Base-by-base conservation (phyloP, 2,113 vertebrate species). In the Amblyornis subalaris region DNA sequence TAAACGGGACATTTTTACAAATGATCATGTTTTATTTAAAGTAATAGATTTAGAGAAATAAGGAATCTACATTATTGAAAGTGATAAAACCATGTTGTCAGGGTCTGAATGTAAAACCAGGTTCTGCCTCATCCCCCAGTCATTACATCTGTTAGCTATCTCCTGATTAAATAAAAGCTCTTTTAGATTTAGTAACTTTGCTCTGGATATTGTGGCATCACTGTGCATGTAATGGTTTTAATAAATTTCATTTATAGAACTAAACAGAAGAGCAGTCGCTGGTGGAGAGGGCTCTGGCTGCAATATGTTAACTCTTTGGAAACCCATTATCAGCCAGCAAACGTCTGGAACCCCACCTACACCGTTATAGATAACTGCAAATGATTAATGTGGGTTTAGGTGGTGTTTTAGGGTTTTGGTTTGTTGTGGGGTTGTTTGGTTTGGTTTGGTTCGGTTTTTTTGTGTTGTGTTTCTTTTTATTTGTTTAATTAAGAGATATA, bases 91-190 rank as follows among this genome's bases (percentile, higher is more conserved):
- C 35, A 19, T 44, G 53, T 84, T 96, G 90, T 88, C 78, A 82
- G 66, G 19, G 36, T 51, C 82, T 76, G 40, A 86, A 84, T 88
- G 82, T 79, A 87, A 95, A 97, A 93, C 48, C 74, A 94, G 89
- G 92, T 95, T 96, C 64, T 3, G 57, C 88, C 82, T 95, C 95
- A 95, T 85, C 71, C 89, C 44, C 38, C 29, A 75, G 80, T 88
- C 92, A 88, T 95, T 95, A 90, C 67, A 92, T 96, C 92, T 93
- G 88, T 86, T 92, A 92, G 82, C 94, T 94, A 90, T 91, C 92
- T 95, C 92, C 92, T 96, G 96, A 97, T 97, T 97, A 94, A 97
- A 97, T 98, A 97, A 97, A 94, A 96, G 89, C 93, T 95, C 89
- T 96, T 96, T 91, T 86, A 95, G 89, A 95, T 94, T 94, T 89